Percentiles rank a stretch among this genome's conserved stretches.
phyloP scores from a whole-genome alignment of 1,140 invertebrate genomes.

The Drosophila funebris region DNA sequence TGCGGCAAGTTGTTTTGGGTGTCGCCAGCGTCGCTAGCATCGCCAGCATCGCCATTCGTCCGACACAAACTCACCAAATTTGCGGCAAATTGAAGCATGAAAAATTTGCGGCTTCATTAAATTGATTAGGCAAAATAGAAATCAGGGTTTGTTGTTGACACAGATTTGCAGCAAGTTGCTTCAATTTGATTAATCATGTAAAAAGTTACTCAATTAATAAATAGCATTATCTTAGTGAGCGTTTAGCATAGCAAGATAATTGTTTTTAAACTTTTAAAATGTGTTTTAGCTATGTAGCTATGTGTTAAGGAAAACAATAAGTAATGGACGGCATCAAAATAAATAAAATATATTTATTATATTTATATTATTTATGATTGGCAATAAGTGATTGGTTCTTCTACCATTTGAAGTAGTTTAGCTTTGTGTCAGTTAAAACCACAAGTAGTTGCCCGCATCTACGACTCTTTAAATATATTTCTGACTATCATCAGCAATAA shows the following conservation, averaged over 20 bases:
- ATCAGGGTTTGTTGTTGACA: not conserved
- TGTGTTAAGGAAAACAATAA: too few relatives aligned
- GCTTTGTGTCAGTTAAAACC: too few relatives aligned
- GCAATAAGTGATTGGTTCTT: too few relatives aligned
- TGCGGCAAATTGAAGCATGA: conserved; percentile 66
- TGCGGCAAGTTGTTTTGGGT: conserved; percentile 44
- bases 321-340: too few relatives aligned
- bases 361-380: too few relatives aligned
- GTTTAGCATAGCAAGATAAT: not conserved
- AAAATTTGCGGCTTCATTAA: conserved; percentile 54
- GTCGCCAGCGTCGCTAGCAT: not conserved
- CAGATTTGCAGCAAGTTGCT: conserved; percentile 18
- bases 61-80: conserved; percentile 48
- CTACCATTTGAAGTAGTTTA: too few relatives aligned
- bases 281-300: not conserved
- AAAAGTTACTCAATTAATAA: conserved; percentile 3
- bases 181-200: conserved; percentile 2
- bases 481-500: too few relatives aligned
- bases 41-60: not conserved
- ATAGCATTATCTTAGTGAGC: not conserved
- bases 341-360: too few relatives aligned
- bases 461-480: too few relatives aligned
- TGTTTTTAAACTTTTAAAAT: not conserved
- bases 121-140: conserved; percentile 60
- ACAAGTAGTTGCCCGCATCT: too few relatives aligned